Base-by-base conservation (phyloP, 1,140 invertebrate species). In the Caenorhabditis briggsae region DNA sequence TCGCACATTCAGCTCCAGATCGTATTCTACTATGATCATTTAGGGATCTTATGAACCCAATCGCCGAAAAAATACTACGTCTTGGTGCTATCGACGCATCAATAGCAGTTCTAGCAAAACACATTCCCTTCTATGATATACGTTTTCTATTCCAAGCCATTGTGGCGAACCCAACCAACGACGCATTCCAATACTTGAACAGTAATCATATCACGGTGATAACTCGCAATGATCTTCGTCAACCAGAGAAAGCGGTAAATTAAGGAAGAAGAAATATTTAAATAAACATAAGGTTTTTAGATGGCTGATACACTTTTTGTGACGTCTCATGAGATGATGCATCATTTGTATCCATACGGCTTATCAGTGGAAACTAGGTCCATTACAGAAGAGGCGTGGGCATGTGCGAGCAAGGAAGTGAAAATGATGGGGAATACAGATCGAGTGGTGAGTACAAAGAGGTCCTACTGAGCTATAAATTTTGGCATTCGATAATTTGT, bases 241-340 rank as follows among this genome's bases (percentile, higher is more conserved):
- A 78, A 11, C 70, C 70, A 25, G 70, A 78, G 50, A 78, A 78
- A 78, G 70, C 70, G 16, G 70, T 78, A 23, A 43, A 14, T 78
- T 14, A 7, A 23, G 2, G 7, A 8, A 33, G 9, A 5, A 25
- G 20, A 61, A 58, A n/a, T 5, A 8, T 18, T n/a, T 3, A 58
- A 3, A 20, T n/a, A n/a, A 3, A 58, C 5, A 20, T 58, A n/a
- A 20, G n/a, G n/a, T n/a, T n/a, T 58, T 5, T n/a, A 78, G 70
- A 78, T 78, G 46, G 70, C 70, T 14, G 70, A 78, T 53, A 78
- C 70, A 50, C 48, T 78, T 8, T 78, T 78, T 23, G 70, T 78
- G 3, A 78, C 70, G 33, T 50, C 70, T 11, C 70, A 78, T 50
- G 70, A 78, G 50, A 78, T 78, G 14, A 78, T 78, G 70, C 70